Percentiles rank a stretch among this genome's conserved stretches.
Evolutionary conservation across 2,797 vertebrate genomes (phyloP).

Genomic region (Bovichtus diacanthus): DNA sequence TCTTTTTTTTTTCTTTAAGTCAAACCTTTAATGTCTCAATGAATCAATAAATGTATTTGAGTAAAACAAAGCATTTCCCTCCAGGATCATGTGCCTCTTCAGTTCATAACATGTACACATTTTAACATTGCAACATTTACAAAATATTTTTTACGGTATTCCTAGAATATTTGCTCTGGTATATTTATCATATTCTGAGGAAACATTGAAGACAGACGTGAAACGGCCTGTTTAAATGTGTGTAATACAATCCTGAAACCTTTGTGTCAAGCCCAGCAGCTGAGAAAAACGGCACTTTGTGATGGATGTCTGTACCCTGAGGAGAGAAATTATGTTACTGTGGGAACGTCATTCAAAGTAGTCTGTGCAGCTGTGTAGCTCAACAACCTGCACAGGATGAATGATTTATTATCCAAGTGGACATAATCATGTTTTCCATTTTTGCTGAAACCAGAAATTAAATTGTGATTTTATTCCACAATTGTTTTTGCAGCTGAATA

Average conservation of each 20-base stretch:
- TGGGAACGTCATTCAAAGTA: conserved; percentile 50
- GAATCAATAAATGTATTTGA: conserved; percentile 25
- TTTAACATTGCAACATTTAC: conserved; percentile 35
- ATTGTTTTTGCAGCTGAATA: conserved; percentile 58
- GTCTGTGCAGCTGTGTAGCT: conserved; percentile 38
- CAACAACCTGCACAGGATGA: conserved; percentile 30
- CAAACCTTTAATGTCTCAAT: conserved; percentile 20
- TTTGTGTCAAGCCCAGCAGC: neutral
- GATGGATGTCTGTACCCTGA: conserved; percentile 3
- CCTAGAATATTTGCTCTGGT: conserved; percentile 41
- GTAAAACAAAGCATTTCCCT: conserved; percentile 14
- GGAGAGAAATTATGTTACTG: conserved; percentile 3
- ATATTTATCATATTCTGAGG: conserved; percentile 38
- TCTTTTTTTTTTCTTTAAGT: conserved; percentile 35
- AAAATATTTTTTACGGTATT: conserved; percentile 37
- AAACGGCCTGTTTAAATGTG: conserved; percentile 21
- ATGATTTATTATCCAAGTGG: conserved; percentile 18
- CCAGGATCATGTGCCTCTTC: conserved; percentile 19
- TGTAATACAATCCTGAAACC: conserved; percentile 20
- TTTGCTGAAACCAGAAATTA: conserved; percentile 31
- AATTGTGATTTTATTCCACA: conserved; percentile 43
- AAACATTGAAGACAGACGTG: conserved; percentile 17
- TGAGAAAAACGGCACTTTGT: conserved; percentile 13
- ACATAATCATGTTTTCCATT: conserved; percentile 24
- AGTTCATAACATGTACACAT: conserved; percentile 8